These are phyloP conservation scores for Magallana gigas DNA, from an alignment of 1,140 invertebrate genomes.

Conservation along the genomic window DNA sequence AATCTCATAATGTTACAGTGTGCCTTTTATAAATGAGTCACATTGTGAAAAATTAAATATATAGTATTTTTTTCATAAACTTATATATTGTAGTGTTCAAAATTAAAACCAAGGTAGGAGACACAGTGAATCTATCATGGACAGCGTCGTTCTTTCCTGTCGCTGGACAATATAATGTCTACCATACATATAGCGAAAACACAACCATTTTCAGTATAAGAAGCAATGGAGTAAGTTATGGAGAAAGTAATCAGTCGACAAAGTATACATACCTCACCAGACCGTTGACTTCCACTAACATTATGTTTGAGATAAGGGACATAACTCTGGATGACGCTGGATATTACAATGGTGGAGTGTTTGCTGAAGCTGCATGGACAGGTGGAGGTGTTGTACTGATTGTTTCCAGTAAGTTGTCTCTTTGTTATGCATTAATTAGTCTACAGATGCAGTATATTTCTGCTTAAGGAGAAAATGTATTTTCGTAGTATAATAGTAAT, in stretches of 20 bases:
- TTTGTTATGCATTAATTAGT: too few species aligned
- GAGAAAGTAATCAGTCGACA: not conserved
- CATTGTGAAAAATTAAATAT: too few species aligned
- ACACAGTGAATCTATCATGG: not conserved
- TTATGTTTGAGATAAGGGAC: not conserved
- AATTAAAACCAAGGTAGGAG: not conserved
- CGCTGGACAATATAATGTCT: not conserved
- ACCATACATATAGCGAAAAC: not conserved
- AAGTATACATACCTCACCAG: not conserved
- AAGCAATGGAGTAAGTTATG: too few species aligned
- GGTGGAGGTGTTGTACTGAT: not conserved
- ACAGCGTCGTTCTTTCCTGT: not conserved
- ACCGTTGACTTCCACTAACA: not conserved
- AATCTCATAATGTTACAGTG: too few species aligned
- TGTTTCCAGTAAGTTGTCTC: not conserved
- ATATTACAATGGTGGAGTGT: not conserved
- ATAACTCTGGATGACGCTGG: not conserved
- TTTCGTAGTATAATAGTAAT: too few species aligned
- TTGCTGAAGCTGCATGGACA: not conserved
- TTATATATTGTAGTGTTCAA: too few species aligned
- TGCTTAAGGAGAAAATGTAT: too few species aligned
- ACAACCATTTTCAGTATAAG: too few species aligned
- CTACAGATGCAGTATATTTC: too few species aligned
- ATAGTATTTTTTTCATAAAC: too few species aligned
- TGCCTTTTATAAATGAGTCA: too few species aligned